phyloP scores from a whole-genome alignment of 2,797 vertebrate genomes.

The Megaceryle alcyon region DNA sequence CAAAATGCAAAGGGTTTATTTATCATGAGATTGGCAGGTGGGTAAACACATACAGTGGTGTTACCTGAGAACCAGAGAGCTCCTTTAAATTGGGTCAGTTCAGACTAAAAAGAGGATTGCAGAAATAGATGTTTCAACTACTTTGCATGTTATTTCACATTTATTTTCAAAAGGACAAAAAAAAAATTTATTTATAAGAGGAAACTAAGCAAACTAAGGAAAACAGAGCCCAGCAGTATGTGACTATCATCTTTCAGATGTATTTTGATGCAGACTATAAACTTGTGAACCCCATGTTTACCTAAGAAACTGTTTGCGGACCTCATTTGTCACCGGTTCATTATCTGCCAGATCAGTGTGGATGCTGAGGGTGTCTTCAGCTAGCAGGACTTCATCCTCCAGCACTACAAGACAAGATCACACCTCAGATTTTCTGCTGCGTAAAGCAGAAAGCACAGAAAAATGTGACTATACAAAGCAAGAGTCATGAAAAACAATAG shows the following conservation, averaged over 20 bases:
- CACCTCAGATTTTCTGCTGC: not conserved
- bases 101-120: not conserved
- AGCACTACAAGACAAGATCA: slow-evolving; percentile 57
- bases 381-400: slow-evolving; percentile 84
- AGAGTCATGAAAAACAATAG: not conserved
- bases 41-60: not conserved
- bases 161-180: not conserved
- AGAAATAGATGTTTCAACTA: not conserved
- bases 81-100: not conserved
- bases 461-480: not conserved
- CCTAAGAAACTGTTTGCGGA: slow-evolving; percentile 92
- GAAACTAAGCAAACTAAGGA: not conserved
- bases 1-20: not conserved
- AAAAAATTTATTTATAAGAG: not conserved
- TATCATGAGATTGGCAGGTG: not conserved
- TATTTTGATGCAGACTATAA: not conserved
- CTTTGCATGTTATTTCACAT: not conserved
- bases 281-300: slow-evolving; percentile 38
- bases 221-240: not conserved
- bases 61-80: not conserved
- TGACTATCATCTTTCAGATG: not conserved
- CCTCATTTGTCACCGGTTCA: slow-evolving; percentile 86
- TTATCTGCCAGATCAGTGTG: slow-evolving; percentile 89
- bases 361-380: slow-evolving; percentile 91
- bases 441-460: not conserved